Evolutionary conservation across 2,888 invertebrate species (phyloP), one percentile per base, ranked within the genome.

Genomic region (Ophion slaviceki): DNA sequence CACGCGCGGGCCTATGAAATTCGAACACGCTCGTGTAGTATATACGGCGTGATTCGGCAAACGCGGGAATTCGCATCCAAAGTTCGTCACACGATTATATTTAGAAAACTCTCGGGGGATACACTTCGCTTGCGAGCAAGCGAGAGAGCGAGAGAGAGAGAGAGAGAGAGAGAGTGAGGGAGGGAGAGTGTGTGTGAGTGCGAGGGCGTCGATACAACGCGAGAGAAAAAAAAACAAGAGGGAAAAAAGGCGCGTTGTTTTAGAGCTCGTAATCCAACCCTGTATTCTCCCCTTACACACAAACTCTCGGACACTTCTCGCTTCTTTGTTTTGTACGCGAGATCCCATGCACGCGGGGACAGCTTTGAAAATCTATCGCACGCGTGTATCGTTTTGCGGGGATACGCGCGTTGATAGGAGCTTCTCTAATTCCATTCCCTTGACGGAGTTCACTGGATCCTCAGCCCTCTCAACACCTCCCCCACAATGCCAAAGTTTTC

Each of bases 311-410:
- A 47, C 47, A 47, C 47, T 47, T 47, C 47, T 47, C 79, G 82
- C 75, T 53, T 64, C 14, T 75, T 64, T 64, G 47, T 75, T 64
- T 75, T 53, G 47, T 47, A 75, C 62, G 7, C 28, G 64, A 61
- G 61, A 10, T 32, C 85, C 67, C 24, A 28, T 47, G 74, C 17
- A 47, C 47, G n/a, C 75, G 11, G 28, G 78, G 11, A 61, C 53
- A 80, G 85, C 89, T 89, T 89, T 89, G 89, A 89, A 88, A 89
- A 86, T 88, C 86, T 87, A 90, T 88, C 86, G 75, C 47, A 45
- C 11, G 59, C 59, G 85, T 76, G 85, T 87, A 86, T 88, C 87
- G 82, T 82, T 84, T 74, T 67, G 74, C 75, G 47, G 72, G 85
- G 36, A 45, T 62, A 70, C 80, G 24, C 59, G 66, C 10, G 7